A percentile compares a stretch with the other conserved stretches of the same genome.
phyloP scores from a whole-genome alignment of 2,888 invertebrate species.

The Rambutsinella grinnellia region DNA sequence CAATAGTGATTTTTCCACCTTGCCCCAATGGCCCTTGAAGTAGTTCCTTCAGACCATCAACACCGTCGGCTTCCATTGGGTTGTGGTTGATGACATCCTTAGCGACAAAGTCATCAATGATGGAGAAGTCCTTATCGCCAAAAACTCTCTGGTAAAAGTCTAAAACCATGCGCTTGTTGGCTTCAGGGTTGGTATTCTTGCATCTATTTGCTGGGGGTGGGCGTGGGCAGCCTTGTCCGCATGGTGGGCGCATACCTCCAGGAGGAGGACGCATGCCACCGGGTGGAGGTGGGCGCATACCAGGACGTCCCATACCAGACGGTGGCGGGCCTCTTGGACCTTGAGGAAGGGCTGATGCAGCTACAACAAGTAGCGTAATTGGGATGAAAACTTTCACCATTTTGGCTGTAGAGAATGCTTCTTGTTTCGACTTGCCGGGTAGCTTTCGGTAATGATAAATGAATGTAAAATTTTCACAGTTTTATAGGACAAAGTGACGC shows the following conservation, averaged over 20 bases:
- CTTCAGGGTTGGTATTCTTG: slow-evolving; percentile 11
- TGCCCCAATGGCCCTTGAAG: slow-evolving; percentile 40
- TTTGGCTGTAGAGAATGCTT: too few relatives aligned
- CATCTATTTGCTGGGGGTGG: background rate
- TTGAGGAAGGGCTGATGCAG: too few relatives aligned
- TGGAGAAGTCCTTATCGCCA: slow-evolving; percentile 35
- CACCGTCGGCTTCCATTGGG: slow-evolving; percentile 16
- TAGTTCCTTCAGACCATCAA: background rate
- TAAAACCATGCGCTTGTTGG: slow-evolving; percentile 32
- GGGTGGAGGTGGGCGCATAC: background rate
- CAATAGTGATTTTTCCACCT: slow-evolving; percentile 24
- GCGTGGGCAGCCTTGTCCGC: background rate
- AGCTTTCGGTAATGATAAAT: too few relatives aligned
- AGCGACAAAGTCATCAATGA: slow-evolving; percentile 36
- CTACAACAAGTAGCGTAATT: too few relatives aligned
- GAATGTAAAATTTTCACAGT: too few relatives aligned
- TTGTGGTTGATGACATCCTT: slow-evolving; percentile 43
- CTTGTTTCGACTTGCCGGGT: too few relatives aligned
- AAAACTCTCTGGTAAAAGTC: slow-evolving; percentile 47
- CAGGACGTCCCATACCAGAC: background rate
- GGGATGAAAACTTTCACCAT: too few relatives aligned
- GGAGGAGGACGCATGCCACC: background rate
- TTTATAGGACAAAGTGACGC: too few relatives aligned
- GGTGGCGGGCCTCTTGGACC: background rate
- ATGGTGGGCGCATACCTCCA: background rate